Conservation (phyloP, 1,140 invertebrate species). For the Odontomachus brunneus region DNA sequence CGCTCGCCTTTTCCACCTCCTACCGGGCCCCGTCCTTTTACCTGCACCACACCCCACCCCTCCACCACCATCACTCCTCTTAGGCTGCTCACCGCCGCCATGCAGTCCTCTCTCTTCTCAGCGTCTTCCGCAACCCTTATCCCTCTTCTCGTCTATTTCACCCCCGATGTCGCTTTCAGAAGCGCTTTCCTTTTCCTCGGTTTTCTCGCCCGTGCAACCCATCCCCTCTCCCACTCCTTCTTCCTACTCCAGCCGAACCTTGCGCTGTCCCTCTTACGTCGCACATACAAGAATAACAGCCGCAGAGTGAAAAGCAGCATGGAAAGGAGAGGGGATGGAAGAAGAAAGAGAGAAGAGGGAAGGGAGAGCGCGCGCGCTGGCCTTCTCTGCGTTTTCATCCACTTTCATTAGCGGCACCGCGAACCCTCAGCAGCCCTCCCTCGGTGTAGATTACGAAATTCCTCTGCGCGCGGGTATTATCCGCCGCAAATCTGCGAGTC, state of each 20-base stretch:
- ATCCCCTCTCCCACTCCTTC: background rate
- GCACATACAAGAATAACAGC: slow-evolving; percentile 14
- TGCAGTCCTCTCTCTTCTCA: slow-evolving; percentile 27
- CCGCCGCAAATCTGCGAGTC: slow-evolving; percentile 24
- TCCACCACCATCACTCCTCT: background rate
- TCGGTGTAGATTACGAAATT: slow-evolving; percentile 70
- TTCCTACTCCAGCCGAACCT: background rate
- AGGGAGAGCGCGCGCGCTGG: slow-evolving; percentile 12
- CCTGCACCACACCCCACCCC: slow-evolving; percentile 20
- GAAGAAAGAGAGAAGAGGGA: too few species aligned
- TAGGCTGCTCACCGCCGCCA: slow-evolving; percentile 32
- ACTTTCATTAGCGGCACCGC: slow-evolving; percentile 71
- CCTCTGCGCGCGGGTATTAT: slow-evolving; percentile 51
- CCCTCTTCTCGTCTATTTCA: slow-evolving; percentile 41
- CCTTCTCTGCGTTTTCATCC: slow-evolving; percentile 60
- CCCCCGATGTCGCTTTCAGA: slow-evolving; percentile 41
- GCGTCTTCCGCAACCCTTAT: slow-evolving; percentile 40
- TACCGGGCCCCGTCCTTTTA: slow-evolving; percentile 30
- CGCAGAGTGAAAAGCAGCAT: background rate
- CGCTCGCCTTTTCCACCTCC: slow-evolving; percentile 67
- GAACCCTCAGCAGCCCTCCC: slow-evolving; percentile 27
- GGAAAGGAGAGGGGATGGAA: background rate
- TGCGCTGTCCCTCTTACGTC: slow-evolving; percentile 14
- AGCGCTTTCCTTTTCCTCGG: slow-evolving; percentile 43
- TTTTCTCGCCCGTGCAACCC: slow-evolving; percentile 2